Percentiles rank a stretch among this genome's conserved stretches.
phyloP scores from a whole-genome alignment of 2,888 invertebrate species.

The Nymphalis c-album region DNA sequence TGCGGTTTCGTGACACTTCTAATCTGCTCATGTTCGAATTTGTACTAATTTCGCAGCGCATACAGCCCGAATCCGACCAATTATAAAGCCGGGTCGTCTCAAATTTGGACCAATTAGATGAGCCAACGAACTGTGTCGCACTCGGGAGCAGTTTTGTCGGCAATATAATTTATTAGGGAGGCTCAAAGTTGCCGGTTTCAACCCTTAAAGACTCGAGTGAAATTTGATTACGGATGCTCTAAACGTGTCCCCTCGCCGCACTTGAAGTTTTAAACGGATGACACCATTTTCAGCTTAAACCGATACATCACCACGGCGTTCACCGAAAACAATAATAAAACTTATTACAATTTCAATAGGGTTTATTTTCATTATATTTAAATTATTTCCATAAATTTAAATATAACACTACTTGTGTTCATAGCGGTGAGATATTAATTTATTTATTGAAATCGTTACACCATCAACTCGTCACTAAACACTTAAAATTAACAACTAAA shows the following conservation, averaged over 20 bases:
- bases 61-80: constrained; percentile 70
- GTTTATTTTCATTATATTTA: no score
- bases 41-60: constrained; percentile 71
- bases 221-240: constrained; percentile 79
- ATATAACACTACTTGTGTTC: no score
- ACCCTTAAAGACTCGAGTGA: constrained; percentile 80
- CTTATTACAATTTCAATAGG: background rate
- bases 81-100: constrained; percentile 74
- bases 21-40: constrained; percentile 70
- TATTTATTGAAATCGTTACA: no score
- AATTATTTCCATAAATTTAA: no score
- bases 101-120: constrained; percentile 81
- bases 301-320: constrained; percentile 15
- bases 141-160: constrained; percentile 79
- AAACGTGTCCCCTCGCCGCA: constrained; percentile 69
- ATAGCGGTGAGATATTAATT: no score
- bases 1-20: constrained; percentile 59
- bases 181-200: constrained; percentile 77
- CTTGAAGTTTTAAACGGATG: constrained; percentile 72
- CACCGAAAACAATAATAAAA: constrained; percentile 6
- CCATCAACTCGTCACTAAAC: no score
- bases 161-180: constrained; percentile 81
- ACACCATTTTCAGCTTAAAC: constrained; percentile 50
- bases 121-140: constrained; percentile 80
- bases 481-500: no score